Conservation (phyloP, 2,888 invertebrate species). For the Oligia fasciuncula region DNA sequence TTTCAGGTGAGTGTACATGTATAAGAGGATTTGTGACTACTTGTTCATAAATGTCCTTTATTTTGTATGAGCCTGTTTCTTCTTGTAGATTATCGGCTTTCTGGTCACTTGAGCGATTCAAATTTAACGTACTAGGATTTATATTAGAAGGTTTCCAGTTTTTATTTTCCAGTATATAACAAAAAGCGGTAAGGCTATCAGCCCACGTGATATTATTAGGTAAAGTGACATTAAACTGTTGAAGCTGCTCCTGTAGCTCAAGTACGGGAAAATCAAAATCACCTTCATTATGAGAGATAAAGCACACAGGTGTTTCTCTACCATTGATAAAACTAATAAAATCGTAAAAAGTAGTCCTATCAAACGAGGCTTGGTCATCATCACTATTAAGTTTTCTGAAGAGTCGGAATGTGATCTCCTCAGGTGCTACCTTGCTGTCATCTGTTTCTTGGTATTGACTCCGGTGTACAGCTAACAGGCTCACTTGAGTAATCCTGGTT, state of each 20-base stretch:
- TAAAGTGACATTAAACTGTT: constrained; percentile 41
- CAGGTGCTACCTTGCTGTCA: constrained; percentile 43
- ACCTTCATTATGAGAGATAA: constrained; percentile 29
- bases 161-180: constrained; percentile 45
- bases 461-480: constrained; percentile 34
- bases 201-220: constrained; percentile 41
- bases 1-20: constrained; percentile 2
- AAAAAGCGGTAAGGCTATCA: constrained; percentile 26
- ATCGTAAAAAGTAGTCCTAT: constrained; percentile 29
- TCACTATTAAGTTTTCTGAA: constrained; percentile 36
- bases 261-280: constrained; percentile 17
- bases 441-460: constrained; percentile 48
- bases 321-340: constrained; percentile 39
- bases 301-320: constrained; percentile 32
- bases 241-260: constrained; percentile 37
- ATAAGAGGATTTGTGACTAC: constrained; percentile 11
- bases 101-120: background rate
- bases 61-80: background rate
- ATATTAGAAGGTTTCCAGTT: constrained; percentile 37
- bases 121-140: constrained; percentile 6
- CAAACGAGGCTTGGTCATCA: constrained; percentile 16
- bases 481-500: constrained; percentile 41
- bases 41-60: constrained; percentile 32
- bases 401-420: constrained; percentile 27
- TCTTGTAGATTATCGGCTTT: background rate